Evolutionary conservation across 2,113 vertebrate species (phyloP).

Genomic region (Megaceryle torquata): DNA sequence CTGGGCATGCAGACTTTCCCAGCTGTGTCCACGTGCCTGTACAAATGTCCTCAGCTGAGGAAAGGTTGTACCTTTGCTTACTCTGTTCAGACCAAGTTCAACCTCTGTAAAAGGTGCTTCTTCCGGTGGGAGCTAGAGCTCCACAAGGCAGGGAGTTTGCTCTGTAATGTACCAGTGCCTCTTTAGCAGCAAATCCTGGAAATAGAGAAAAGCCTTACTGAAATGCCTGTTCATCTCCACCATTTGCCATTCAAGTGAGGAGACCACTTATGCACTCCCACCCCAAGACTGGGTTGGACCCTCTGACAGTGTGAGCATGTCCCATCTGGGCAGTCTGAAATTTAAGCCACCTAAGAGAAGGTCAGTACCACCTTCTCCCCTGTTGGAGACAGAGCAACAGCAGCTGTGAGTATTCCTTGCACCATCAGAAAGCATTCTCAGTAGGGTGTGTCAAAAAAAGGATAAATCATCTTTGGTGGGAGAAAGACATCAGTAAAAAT

Average conservation of each 20-base stretch:
- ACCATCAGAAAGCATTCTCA: neutral
- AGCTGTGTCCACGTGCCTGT: neutral
- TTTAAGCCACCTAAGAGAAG: neutral
- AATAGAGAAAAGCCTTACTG: neutral
- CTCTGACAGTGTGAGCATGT: neutral
- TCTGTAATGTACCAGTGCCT: neutral
- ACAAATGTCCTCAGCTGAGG: neutral
- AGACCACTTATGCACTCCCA: neutral
- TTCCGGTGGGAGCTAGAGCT: neutral
- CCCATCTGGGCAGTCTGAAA: neutral
- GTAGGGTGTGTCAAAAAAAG: neutral
- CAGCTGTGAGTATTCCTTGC: neutral
- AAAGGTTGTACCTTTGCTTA: neutral
- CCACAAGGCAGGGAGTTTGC: neutral
- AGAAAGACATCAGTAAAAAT: neutral
- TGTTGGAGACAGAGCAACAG: neutral
- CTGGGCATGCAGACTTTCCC: neutral
- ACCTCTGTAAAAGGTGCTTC: neutral
- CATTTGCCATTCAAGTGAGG: neutral
- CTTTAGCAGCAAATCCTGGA: neutral
- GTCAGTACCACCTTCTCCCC: neutral
- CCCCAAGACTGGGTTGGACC: accelerated
- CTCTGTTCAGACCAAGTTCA: neutral
- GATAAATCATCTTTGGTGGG: neutral
- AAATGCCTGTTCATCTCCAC: neutral